Base-by-base conservation (phyloP, 2,888 invertebrate species). In the Xestia rhomboidea region DNA sequence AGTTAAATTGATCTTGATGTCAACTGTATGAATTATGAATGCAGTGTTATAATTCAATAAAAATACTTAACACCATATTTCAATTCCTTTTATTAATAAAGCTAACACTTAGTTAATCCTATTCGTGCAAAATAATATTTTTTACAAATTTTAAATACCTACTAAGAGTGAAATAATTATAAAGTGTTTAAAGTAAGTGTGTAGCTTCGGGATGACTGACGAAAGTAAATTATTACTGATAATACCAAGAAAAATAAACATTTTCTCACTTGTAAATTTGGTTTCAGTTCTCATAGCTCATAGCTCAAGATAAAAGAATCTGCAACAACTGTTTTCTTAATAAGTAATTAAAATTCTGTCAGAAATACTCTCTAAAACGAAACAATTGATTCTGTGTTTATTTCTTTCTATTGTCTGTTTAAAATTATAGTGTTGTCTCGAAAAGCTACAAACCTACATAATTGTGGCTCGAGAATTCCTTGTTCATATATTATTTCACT, bases 21-120 rank as follows among this genome's bases (percentile, higher is more conserved):
- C 49, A 62, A 38, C 41, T 70, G 11, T 77, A 60, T 67, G 54
- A 77, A 34, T 57, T 41, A 54, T 71, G 49, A 62, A 66, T 64
- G 21, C 21, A 70, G 27, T 77, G 66, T 60, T 77, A 21, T 51
- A 69, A 57, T 76, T 79, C 15, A 88, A 88, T 85, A 86, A 90
- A 90, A 88, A 87, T 78, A 71, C 81, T 62, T 41, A 71, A 73
- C 76, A 76, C 83, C 88, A 75, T 85, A 85, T 88, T 69, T 74
- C 49, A 66, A 66, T 88, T 89, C 87, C 88, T 90, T 93, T 93
- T 92, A 92, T 93, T 92, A 92, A 93, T 94, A 93, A 91, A 89
- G 92, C 95, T 95, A 95, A 92, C 88, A 90, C 93, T 94, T 94
- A 92, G 90, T 93, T 95, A 95, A 94, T 92, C 91, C 94, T 96